Evolutionary conservation across 2,113 vertebrate genomes (phyloP).

Genomic region (Anoura caudifer): DNA sequence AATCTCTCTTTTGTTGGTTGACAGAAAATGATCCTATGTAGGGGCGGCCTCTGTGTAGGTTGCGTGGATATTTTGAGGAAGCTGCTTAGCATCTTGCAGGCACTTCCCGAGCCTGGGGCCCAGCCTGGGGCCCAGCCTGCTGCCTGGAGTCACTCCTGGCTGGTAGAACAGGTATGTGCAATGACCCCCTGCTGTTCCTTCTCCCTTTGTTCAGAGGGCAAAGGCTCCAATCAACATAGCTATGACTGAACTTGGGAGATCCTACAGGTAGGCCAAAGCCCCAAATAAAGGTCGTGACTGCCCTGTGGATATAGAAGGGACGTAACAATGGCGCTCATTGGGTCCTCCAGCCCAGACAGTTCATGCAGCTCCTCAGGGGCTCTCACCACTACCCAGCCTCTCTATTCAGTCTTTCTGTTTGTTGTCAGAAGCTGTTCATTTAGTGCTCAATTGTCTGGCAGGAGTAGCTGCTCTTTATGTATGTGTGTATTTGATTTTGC

Average conservation of each 20-base stretch:
- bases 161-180: not conserved
- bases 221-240: not conserved
- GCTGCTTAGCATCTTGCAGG: not conserved
- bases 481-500: not conserved
- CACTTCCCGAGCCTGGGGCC: not conserved
- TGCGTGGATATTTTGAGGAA: not conserved
- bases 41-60: not conserved
- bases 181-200: not conserved
- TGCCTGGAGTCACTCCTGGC: not conserved
- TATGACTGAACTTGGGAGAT: not conserved
- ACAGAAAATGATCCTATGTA: not conserved
- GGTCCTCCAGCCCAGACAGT: not conserved
- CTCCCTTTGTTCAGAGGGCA: not conserved
- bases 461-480: not conserved
- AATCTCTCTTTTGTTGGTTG: not conserved
- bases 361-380: not conserved
- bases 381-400: not conserved
- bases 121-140: too few relatives aligned
- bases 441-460: too few relatives aligned
- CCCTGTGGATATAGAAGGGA: not conserved
- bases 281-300: too few relatives aligned
- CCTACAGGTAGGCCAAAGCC: not conserved
- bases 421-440: not conserved
- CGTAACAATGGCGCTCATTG: rapidly evolving
- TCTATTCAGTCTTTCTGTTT: not conserved